Evolutionary conservation across 1,140 invertebrate genomes (phyloP), one percentile per base, ranked within the genome.

Genomic region (Panulirus ornatus): DNA sequence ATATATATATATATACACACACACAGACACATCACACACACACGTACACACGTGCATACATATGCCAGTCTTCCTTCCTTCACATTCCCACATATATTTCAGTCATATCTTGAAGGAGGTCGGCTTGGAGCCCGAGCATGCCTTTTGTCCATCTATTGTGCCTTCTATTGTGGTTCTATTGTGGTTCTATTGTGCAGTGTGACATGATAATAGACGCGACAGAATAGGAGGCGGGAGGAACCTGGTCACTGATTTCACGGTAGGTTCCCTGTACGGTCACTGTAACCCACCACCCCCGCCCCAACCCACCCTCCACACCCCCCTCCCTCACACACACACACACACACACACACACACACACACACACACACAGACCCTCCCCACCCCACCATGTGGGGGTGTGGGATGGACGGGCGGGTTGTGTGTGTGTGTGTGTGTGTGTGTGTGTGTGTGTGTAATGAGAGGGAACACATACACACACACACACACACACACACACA

Each of bases 101-200:
- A 84, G 83, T 73, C 83, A 84, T 42, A 16, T 84, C 83, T 84
- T 30, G 38, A 84, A 84, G 83, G 44, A 84, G 83, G 83, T 70
- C 83, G 83, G 40, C 66, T 40, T 34, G 83, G 44, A 47, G 11
- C 54, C 63, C 47, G 83, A 84, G 66, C 66, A 71, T 84, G 83
- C 44, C 83, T 84, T 84, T 84, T 84, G 83, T 84, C 83, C 83
- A 84, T 84, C 83, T 70, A 84, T 84, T 84, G 83, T 84, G 66
- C 40, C 83, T 70, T 84, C 58, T 84, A 84, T 84, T 84, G 82
- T 84, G 82, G 47, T 36, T 84, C 40, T 84, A 84, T 84, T 70
- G 82, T 84, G 82, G 58, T 36, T 70, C 36, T 84, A 84, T 84
- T 84, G 83, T 84, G 83, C 42, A 84, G 40, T 71, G 83, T 84